Percentiles rank a stretch among this genome's conserved stretches.
Evolutionary conservation across 2,888 invertebrate genomes (phyloP).

Genomic region (Caenorhabditis sp.): DNA sequence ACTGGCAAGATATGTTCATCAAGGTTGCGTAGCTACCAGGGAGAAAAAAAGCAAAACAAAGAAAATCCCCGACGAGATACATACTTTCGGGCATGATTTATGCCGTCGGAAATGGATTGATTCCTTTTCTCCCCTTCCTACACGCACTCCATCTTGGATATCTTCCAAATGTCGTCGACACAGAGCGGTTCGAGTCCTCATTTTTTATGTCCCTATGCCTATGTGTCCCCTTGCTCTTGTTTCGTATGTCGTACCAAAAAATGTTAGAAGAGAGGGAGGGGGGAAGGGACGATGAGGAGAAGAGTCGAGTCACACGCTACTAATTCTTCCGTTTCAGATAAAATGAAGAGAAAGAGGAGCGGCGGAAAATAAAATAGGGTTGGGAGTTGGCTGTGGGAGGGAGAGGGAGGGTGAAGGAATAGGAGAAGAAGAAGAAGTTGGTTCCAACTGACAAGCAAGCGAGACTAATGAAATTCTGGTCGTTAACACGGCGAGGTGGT

Average conservation of each 20-base stretch:
- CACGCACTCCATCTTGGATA: conserved; percentile 44
- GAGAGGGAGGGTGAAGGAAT: background rate
- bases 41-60: background rate
- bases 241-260: conserved; percentile 34
- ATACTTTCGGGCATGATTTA: conserved; percentile 35
- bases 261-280: conserved; percentile 12
- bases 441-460: too few species aligned
- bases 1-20: background rate
- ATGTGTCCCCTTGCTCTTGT: conserved; percentile 7
- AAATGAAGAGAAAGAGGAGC: conserved; percentile 46
- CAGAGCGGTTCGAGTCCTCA: background rate
- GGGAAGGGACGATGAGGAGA: background rate
- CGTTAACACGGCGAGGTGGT: background rate
- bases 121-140: conserved; percentile 15
- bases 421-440: background rate
- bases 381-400: too few species aligned
- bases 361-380: background rate
- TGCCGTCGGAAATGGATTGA: conserved; percentile 56
- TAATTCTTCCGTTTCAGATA: conserved; percentile 57
- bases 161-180: conserved; percentile 5
- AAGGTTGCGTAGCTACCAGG: too few species aligned
- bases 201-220: conserved; percentile 16
- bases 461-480: conserved; percentile 39
- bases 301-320: conserved; percentile 25
- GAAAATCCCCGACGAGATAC: background rate